Evolutionary conservation across 2,113 vertebrate species (phyloP), one percentile per base, ranked within the genome.

Genomic region (Macheiramphus alcinus): DNA sequence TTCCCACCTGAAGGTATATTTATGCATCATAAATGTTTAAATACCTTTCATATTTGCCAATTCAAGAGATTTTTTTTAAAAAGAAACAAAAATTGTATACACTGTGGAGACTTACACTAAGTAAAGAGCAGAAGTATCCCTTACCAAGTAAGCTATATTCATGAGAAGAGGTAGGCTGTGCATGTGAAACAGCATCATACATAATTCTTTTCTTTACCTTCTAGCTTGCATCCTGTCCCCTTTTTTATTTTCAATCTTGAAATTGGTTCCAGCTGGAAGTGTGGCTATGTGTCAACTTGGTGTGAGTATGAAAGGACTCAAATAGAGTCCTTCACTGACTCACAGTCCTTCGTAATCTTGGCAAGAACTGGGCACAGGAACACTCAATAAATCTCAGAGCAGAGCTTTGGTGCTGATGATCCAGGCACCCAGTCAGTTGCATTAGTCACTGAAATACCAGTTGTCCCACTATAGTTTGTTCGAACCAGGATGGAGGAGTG

Each of bases 281-380:
- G 3, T 38, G 36, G 3, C 10, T 83, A 11, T 14, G 5, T 42
- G 25, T 42, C 1, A 1, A 18, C 15, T 53, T 0, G 0, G 10
- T 22, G 12, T 52, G 10, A 55, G 22, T 9, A 26, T 43, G 27
- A 66, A 79, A 71, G 12, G 7, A 21, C 4, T 73, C 22, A 14
- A 22, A 17, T 47, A 0, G 1, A 34, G 36, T 68, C 47, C 16
- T 84, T 55, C 75, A 45, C 16, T 76, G 43, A n/a, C 36, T 55
- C 29, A 16, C 29, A 72, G 40, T 31, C 34, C 20, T 80, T 59
- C 40, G 23, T 16, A 84, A 32, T 12, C 50, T 40, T 40, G 21
- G 15, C 43, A 81, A 71, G 47, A 88, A 85, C 45, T 19, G 22
- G 13, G 15, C 50, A 26, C 34, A 53, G 42, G n/a, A 61, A 36